Base-by-base conservation (phyloP, 2,113 vertebrate species). In the Fulica atra region DNA sequence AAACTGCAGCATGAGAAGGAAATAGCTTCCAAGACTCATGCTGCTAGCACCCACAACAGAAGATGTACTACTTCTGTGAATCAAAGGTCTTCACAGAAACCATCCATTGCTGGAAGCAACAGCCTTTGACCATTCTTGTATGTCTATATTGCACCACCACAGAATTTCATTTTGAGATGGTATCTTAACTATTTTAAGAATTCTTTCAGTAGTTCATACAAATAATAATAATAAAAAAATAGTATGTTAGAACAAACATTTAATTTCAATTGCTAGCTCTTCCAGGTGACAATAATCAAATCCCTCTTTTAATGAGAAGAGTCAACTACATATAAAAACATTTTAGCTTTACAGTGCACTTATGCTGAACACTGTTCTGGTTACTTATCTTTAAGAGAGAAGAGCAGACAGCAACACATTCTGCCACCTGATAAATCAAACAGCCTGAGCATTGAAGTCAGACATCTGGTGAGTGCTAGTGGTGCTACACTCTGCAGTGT, bases 401-500 rank as follows among this genome's bases (percentile, higher is more conserved):
- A 73, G 13, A 92, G 78, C 54, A 83, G 60, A 86, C 19, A 93
- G 19, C 25, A 92, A 81, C 29, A 85, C n/a, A 64, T 77, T 93
- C 63, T 86, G n/a, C 13, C 95, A 95, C 77, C 65, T 84, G 61
- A 90, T 96, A 94, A 96, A 96, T 90, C 76, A 90, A 92, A 73
- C 9, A 72, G 42, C 26, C 63, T 64, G 25, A 79, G 61, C 12
- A 57, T 76, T 9, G 57, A 96, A 94, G 48, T 40, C 26, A 20
- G 81, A 89, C 77, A 46, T 51, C 51, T 94, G 93, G 89, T 20
- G 2, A 93, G 36, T 54, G 53, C 46, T 46, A 81, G 40, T 13
- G 16, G 51, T 78, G 44, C 38, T 88, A 74, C 6, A 1, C 8
- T 57, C 57, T 26, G n/a, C 51, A 60, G 72, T 17, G 20, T 90